Conservation (phyloP, 2,797 vertebrate species). For the Platalea minor region DNA sequence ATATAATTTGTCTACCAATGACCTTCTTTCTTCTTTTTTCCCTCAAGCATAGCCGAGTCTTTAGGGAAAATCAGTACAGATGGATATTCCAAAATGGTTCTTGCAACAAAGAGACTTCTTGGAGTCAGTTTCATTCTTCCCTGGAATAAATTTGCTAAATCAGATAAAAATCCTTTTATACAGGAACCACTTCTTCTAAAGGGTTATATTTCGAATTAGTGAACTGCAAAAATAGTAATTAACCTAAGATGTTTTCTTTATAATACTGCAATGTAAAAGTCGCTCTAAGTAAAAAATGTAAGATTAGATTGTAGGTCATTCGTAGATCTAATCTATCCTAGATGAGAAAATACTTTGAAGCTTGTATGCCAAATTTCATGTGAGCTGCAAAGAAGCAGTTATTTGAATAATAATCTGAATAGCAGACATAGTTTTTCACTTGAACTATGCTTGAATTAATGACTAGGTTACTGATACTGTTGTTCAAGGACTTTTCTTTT, state of each 20-base stretch:
- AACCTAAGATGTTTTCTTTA: constrained; percentile 43
- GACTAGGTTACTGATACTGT: background rate
- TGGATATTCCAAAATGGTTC: constrained; percentile 57
- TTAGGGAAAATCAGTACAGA: constrained; percentile 53
- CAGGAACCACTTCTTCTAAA: constrained; percentile 42
- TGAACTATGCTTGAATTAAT: background rate
- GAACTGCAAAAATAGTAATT: constrained; percentile 53
- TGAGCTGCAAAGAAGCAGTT: background rate
- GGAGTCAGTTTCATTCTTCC: constrained; percentile 56
- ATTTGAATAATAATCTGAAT: background rate
- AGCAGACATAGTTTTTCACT: background rate
- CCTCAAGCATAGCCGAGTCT: constrained; percentile 46
- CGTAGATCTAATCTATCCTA: background rate
- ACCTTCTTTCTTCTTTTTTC: constrained; percentile 64
- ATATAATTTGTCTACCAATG: constrained; percentile 67
- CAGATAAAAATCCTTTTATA: constrained; percentile 56
- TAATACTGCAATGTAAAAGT: constrained; percentile 14
- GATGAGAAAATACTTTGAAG: constrained; percentile 27
- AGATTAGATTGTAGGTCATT: constrained; percentile 5
- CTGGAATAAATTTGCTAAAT: constrained; percentile 67
- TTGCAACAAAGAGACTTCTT: constrained; percentile 68
- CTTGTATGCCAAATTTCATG: background rate
- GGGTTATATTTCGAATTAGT: constrained; percentile 57
- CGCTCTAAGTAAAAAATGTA: background rate
- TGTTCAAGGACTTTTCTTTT: background rate